Percentiles rank a stretch among this genome's conserved stretches.
Evolutionary conservation across 2,797 vertebrate genomes (phyloP).

Genomic region (Loris lydekkerianus): DNA sequence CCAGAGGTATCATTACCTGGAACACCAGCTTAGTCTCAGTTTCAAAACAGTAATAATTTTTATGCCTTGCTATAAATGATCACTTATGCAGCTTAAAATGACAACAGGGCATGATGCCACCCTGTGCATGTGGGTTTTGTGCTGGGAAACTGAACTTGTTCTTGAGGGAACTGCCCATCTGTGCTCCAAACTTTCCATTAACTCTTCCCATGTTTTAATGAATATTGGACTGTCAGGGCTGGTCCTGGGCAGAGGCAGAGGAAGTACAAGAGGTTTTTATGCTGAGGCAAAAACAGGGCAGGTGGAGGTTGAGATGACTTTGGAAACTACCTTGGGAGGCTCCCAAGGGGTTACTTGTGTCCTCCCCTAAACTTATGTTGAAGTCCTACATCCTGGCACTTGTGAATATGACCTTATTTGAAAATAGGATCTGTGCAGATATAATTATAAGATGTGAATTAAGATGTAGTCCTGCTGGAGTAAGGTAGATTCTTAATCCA

Average conservation of each 20-base stretch:
- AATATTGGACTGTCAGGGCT: too few relatives aligned
- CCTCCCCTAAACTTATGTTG: background rate
- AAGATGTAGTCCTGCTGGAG: background rate
- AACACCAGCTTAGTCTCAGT: conserved; percentile 63
- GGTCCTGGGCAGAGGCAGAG: background rate
- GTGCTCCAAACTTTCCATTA: background rate
- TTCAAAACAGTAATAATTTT: conserved; percentile 81
- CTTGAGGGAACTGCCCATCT: conserved; percentile 44
- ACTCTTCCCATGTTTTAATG: background rate
- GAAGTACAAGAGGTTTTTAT: background rate
- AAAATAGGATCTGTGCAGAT: background rate
- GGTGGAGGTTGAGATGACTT: background rate
- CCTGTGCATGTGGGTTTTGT: conserved; percentile 11
- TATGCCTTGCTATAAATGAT: conserved; percentile 74
- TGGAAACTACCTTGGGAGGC: background rate
- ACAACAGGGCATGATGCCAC: background rate
- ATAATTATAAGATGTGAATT: background rate
- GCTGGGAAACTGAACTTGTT: conserved; percentile 57
- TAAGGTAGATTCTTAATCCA: background rate
- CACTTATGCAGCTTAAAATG: conserved; percentile 76
- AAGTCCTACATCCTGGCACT: too few relatives aligned
- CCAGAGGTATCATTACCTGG: conserved; percentile 69
- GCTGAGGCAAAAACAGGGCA: background rate
- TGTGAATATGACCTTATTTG: background rate
- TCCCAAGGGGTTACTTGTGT: background rate